Conservation (phyloP, 2,113 vertebrate genomes). For the Vidua chalybeata region DNA sequence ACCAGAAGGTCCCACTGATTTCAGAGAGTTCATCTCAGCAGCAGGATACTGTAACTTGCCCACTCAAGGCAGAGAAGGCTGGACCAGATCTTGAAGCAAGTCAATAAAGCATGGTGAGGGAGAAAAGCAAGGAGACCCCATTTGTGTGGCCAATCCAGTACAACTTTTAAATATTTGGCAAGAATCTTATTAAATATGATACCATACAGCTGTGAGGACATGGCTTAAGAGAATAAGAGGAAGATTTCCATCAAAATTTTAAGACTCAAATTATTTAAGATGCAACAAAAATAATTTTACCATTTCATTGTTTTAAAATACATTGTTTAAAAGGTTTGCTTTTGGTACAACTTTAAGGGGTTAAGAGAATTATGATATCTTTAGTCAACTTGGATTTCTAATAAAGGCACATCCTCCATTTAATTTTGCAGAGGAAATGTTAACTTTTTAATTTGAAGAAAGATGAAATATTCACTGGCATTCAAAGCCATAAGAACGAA, state of each 20-base stretch:
- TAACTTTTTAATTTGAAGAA: neutral
- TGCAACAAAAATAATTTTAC: neutral
- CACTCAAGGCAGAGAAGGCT: neutral
- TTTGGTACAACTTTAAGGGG: neutral
- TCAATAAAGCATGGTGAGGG: neutral
- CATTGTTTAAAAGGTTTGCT: neutral
- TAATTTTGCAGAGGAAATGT: neutral
- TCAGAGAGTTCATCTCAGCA: neutral
- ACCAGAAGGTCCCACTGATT: neutral
- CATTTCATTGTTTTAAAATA: neutral
- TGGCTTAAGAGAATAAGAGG: neutral
- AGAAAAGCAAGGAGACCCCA: neutral
- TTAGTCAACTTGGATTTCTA: neutral
- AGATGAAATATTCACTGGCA: neutral
- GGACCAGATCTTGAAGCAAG: neutral
- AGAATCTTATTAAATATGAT: neutral
- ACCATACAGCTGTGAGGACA: neutral
- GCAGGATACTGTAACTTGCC: neutral
- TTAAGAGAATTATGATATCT: neutral
- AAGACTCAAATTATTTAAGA: neutral
- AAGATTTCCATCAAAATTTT: neutral
- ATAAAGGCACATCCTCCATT: neutral
- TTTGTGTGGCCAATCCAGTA: neutral
- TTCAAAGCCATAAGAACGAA: neutral
- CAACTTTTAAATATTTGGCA: rapidly evolving